Conservation (phyloP, 2,113 vertebrate species). For the Zosterops lateralis region DNA sequence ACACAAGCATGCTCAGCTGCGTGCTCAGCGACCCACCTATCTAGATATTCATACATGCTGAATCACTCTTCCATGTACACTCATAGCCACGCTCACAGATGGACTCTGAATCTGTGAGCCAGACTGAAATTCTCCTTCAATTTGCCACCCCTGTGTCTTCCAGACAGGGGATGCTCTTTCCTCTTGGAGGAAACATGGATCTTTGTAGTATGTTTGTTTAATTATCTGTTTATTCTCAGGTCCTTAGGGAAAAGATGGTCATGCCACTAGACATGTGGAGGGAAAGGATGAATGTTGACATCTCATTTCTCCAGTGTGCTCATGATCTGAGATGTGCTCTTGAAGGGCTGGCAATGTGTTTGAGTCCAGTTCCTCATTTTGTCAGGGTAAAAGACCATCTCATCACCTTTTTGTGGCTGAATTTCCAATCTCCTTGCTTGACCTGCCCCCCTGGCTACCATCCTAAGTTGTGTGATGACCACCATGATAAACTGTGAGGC, state of each 20-base stretch:
- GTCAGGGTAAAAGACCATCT: background rate
- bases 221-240: background rate
- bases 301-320: background rate
- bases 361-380: background rate
- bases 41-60: background rate
- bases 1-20: conserved; percentile 32
- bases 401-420: background rate
- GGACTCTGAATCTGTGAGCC: background rate
- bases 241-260: background rate
- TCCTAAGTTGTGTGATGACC: background rate
- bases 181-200: background rate
- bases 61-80: conserved; percentile 5
- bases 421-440: background rate
- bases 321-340: background rate
- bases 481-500: background rate
- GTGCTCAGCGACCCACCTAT: conserved; percentile 29
- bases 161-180: background rate
- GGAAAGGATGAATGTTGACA: background rate
- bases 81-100: conserved; percentile 27
- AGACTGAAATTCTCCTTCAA: background rate
- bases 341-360: background rate
- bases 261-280: background rate
- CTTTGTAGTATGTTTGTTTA: background rate
- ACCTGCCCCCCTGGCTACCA: background rate
- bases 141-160: background rate